Base-by-base conservation (phyloP, 2,797 vertebrate genomes). In the Pipistrellus nathusii region DNA sequence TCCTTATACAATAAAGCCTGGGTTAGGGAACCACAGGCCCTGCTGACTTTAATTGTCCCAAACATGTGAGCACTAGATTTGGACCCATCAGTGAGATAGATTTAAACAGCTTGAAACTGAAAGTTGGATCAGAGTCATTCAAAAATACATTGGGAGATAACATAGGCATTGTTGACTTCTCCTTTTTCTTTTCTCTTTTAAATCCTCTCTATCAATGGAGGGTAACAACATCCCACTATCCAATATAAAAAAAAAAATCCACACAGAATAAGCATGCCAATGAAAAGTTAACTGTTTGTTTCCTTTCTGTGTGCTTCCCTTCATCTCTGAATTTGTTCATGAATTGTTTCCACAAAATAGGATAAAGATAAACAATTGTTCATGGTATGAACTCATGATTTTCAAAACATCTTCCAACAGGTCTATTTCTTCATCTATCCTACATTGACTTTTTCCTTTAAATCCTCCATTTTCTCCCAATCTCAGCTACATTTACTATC, bases 101-200 rank as follows among this genome's bases (percentile, higher is more conserved):
- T 95, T 98, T 97, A 97, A 98, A 93, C 97, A 98, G 96, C 97
- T 97, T 96, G 96, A 96, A 96, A 96, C 92, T 21, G 55, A 97
- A 85, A 95, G 82, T 84, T 98, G 97, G 96, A 97, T 96, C 95
- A 96, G 59, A 97, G 88, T 94, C 96, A 96, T 97, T 97, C 75
- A 94, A 92, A 98, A 97, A 97, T 88, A 93, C 77, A 96, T 64
- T 80, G 97, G 93, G 90, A 97, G 86, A 95, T 55, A 98, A 96
- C 17, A 86, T 55, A 94, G 93, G 78, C 62, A 93, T 75, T 82
- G 68, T 44, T 87, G 64, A 77, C 23, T 91, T 81, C 44, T 90
- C 51, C 20, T 69, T 84, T 93, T 77, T 88, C 46, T 66, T 93
- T 85, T 77, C 41, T 75, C 68, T 84, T 81, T 57, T 6, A 25